Evolutionary conservation across 2,888 invertebrate species (phyloP), one percentile per base, ranked within the genome.

Genomic region (Margaritifera margaritifera): DNA sequence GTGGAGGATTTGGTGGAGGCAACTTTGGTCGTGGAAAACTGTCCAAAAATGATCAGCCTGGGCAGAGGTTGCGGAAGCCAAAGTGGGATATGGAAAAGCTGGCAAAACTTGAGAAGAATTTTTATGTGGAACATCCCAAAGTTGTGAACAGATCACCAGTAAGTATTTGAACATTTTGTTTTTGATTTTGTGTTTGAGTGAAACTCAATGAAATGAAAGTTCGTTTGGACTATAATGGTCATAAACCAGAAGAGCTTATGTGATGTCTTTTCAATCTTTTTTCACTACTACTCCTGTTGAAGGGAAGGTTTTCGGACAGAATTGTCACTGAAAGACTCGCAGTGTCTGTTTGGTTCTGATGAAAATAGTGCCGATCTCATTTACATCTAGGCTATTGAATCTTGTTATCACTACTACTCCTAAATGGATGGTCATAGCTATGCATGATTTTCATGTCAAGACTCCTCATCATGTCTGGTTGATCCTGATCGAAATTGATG

Each of bases 41-140:
- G 54, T 72, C 79, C 61, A 84, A 83, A 58, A 77, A 79, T 55
- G 72, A 93, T 93, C 81, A 92, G 90, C 91, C 87, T 11, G 97
- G 97, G 11, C 94, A 94, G 52, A 93, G 93, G 69, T 91, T 97
- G 22, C 92, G 95, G 4, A 95, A 95, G 85, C 96, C 97, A 6
- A 93, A 93, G 79, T 98, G 98, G 98, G 95, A 96, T 80, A 84
- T 94, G 79, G 92, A 93, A 24, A 92, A 93, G 54, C 91, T 98
- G 77, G 93, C 94, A 81, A 94, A 94, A 18, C 97, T 98, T 87
- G 92, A 94, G 81, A 98, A 98, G 91, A 94, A 97, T 90, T 96
- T 98, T 87, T 98, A 98, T 89, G 92, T 93, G 78, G 95, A 96
- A 58, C 94, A 95, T 89, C 92, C 93, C 61, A 93, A 93, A 80